Base-by-base conservation (phyloP, 2,113 vertebrate genomes). In the Semicossyphus pulcher region DNA sequence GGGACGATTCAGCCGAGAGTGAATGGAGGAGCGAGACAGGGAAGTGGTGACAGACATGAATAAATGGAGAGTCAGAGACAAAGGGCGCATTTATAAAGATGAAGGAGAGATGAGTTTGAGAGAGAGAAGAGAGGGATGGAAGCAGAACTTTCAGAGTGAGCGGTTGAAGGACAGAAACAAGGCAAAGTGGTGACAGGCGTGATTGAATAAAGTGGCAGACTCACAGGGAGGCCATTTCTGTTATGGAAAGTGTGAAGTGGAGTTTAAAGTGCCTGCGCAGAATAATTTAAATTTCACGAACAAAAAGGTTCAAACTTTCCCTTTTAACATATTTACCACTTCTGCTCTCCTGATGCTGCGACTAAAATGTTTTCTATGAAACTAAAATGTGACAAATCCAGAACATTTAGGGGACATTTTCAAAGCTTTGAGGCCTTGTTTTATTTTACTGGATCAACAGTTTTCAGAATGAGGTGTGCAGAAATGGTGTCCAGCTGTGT, bases 131-230 rank as follows among this genome's bases (percentile, higher is more conserved):
- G 37, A 49, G 52, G 51, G 57, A 69, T 25, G 45, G 21, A n/a
- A n/a, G 5, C 18, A 2, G 12, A 44, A 44, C 4, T 44, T 44
- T 42, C 16, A 42, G 41, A 49, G 52, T 36, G 66, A 68, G 48
- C 26, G 61, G 25, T 14, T 71, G 80, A 83, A 69, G 66, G 77
- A 65, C 51, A 20, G 60, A 54, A 77, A 59, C 64, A 63, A 69
- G 39, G 48, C 42, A 62, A 42, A 56, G 62, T 26, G 57, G 61
- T 57, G 54, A 60, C 48, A 61, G 58, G 36, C 61, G 0, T 52
- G 67, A 80, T 32, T 70, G 68, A 70, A 56, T 26, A 45, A 66
- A 83, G 72, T 65, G 79, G 63, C 72, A 52, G 52, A 45, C 36
- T 23, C 54, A 16, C 28, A 45, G 63, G 39, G 81, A 80, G 65